Evolutionary conservation across 1,140 invertebrate genomes (phyloP), one percentile per base, ranked within the genome.

Genomic region (Akabosia matsudoensis): DNA sequence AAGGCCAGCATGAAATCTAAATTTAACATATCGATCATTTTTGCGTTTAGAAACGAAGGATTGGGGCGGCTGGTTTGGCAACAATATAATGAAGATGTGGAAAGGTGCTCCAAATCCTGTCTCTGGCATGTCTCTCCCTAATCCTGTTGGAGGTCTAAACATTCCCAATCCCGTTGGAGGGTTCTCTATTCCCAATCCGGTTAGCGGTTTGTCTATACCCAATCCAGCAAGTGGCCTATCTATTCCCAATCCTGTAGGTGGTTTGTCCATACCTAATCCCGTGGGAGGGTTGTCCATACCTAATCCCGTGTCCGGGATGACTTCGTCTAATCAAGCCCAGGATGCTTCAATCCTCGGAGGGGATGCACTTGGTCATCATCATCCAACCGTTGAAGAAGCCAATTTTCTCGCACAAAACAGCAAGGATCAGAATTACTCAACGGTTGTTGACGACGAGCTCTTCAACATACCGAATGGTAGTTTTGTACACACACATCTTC

Each of bases 391-490:
- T 3, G 61, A 67, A 1, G 61, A 67, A 30, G 61, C 61, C 4
- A 67, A 30, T 30, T 67, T 30, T 22, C 24, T 61, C 31, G 28
- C 61, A 67, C 61, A 28, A 31, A 28, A 67, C 24, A 61, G 14
- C 14, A 67, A 67, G 45, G 70, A 72, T 13, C n/a, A n/a, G n/a
- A 51, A 72, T 72, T 72, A 45, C 37, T 4, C 70, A 72, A 72
- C 33, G 34, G 70, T 45, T 33, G 61, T 67, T 30, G 61, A 67
- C 7, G 61, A 67, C 3, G 70, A 72, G 33, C 70, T 24, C 18
- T 72, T 45, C 3, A 67, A 67, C 31, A 64, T 74, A 33, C 54
- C 52, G 26, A 74, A 74, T 67, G 74, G 74, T 74, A 74, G 67
- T 28, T 73, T 61, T n/a, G n/a, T n/a, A n/a, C n/a, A n/a, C 14